phyloP scores from a whole-genome alignment of 2,797 vertebrate genomes.

The Acipenser ruthenus region DNA sequence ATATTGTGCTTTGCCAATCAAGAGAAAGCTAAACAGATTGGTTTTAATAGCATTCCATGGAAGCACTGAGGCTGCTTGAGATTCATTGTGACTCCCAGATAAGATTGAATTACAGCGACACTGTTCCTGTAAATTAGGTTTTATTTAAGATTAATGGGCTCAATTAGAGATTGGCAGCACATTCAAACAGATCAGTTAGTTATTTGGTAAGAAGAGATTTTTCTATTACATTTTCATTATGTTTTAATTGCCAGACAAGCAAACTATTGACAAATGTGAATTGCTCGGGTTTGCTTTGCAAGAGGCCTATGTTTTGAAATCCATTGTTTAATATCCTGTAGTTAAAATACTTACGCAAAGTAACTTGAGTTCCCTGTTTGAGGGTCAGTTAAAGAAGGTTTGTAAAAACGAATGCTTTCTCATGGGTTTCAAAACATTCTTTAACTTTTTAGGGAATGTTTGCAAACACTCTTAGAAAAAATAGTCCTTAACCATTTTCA shows the following conservation, averaged over 20 bases:
- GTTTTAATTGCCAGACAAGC: constrained; percentile 65
- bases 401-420: too few species aligned
- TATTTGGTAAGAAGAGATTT: constrained; percentile 38
- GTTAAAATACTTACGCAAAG: too few species aligned
- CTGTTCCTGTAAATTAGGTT: constrained; percentile 36
- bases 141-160: constrained; percentile 54
- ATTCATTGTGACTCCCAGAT: background rate
- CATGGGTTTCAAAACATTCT: too few species aligned
- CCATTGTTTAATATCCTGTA: constrained; percentile 34
- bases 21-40: background rate
- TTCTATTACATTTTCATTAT: constrained; percentile 72
- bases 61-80: background rate
- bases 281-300: constrained; percentile 52
- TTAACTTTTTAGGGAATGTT: too few species aligned
- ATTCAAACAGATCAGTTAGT: constrained; percentile 45
- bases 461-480: too few species aligned
- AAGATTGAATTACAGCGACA: constrained; percentile 23
- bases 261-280: constrained; percentile 65
- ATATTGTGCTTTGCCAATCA: background rate
- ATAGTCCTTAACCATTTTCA: too few species aligned
- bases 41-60: background rate
- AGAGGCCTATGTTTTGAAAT: constrained; percentile 22
- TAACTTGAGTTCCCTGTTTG: too few species aligned
- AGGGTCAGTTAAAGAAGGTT: too few species aligned
- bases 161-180: constrained; percentile 38